phyloP scores from a whole-genome alignment of 2,888 invertebrate genomes.

The Choristoneura rosaceana region DNA sequence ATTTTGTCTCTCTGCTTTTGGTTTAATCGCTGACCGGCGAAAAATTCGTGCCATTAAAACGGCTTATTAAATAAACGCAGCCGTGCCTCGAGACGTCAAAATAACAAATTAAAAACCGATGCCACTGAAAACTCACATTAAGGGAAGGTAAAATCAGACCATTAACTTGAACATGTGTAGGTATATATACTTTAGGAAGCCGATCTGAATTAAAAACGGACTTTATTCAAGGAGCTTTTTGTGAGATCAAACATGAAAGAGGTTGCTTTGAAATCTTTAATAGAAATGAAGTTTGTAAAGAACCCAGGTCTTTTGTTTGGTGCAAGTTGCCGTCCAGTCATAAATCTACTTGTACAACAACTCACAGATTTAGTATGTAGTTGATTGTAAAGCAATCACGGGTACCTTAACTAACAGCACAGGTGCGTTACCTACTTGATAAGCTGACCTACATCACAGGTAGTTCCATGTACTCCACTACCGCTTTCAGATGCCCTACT shows the following conservation, averaged over 20 bases:
- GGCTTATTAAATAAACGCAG: constrained; percentile 12
- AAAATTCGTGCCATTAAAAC: constrained; percentile 43
- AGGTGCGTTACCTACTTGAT: constrained; percentile 16
- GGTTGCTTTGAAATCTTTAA: no score
- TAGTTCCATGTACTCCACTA: neutral
- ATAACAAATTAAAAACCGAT: constrained; percentile 1
- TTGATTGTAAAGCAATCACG: neutral
- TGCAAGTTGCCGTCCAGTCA: no score
- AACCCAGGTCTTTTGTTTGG: no score
- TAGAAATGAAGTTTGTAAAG: no score
- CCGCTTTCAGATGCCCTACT: constrained; percentile 6
- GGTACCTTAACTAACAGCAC: neutral
- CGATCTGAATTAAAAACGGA: no score
- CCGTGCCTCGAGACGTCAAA: constrained; percentile 14
- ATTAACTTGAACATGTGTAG: neutral
- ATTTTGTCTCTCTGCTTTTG: constrained; percentile 9
- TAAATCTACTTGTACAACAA: neutral
- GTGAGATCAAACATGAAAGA: no score
- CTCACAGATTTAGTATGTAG: neutral
- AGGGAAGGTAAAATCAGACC: neutral
- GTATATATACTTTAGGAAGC: no score
- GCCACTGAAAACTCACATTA: neutral
- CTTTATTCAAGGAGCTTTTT: no score
- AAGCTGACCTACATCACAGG: constrained; percentile 10
- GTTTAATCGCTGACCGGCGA: constrained; percentile 42